Conservation (phyloP, 2,888 invertebrate species). For the Melolontha melolontha region DNA sequence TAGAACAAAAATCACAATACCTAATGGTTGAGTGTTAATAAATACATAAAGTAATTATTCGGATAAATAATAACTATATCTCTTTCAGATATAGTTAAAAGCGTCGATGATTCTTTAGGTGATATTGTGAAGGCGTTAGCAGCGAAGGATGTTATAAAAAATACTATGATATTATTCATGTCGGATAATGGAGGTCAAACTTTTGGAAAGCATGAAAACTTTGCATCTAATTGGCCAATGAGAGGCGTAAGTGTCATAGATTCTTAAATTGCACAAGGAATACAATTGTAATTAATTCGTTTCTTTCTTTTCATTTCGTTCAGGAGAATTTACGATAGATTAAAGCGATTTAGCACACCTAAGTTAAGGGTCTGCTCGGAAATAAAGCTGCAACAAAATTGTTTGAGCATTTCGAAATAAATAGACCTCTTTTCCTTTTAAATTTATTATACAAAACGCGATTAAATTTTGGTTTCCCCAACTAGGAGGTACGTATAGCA, state of each 20-base stretch:
- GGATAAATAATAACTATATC: background rate
- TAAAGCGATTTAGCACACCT: too few relatives aligned
- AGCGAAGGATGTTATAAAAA: constrained; percentile 76
- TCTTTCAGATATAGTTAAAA: constrained; percentile 82
- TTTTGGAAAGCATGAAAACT: constrained; percentile 76
- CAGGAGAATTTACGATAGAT: too few relatives aligned
- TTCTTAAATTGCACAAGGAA: background rate
- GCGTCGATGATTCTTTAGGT: constrained; percentile 88
- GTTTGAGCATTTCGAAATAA: too few relatives aligned
- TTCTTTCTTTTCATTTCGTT: background rate
- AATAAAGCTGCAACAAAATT: too few relatives aligned
- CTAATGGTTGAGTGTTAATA: too few relatives aligned
- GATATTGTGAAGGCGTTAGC: constrained; percentile 77
- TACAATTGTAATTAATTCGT: background rate
- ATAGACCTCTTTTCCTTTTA: too few relatives aligned
- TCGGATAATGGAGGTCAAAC: constrained; percentile 92
- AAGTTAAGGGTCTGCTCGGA: too few relatives aligned
- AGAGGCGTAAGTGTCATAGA: constrained; percentile 72
- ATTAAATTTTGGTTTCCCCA: too few relatives aligned
- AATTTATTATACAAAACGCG: too few relatives aligned
- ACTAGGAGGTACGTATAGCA: too few relatives aligned
- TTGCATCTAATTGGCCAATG: constrained; percentile 84
- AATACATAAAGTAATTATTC: background rate
- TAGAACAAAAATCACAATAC: too few relatives aligned
- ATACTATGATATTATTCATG: constrained; percentile 86